A percentile compares a stretch with the other conserved stretches of the same genome.
These are phyloP conservation scores for Blera fallax DNA, from an alignment of 2,888 invertebrate genomes.

Conservation along the genomic window DNA sequence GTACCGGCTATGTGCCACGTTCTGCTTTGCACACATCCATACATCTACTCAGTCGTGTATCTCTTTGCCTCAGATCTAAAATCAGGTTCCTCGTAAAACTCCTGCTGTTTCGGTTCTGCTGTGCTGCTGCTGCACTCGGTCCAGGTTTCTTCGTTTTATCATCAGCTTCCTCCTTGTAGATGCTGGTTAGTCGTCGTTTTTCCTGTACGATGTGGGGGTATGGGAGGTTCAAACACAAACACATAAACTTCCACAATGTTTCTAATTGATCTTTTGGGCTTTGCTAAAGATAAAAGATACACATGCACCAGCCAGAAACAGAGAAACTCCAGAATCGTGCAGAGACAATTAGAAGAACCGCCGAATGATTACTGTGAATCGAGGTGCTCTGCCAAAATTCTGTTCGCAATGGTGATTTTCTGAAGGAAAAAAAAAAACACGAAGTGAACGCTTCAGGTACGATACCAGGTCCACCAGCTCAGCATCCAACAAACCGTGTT, in stretches of 20 bases:
- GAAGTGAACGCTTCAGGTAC: constrained; percentile 40
- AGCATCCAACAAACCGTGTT: constrained; percentile 29
- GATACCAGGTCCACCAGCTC: not conserved
- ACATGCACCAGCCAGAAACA: constrained; percentile 17
- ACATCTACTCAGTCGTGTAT: constrained; percentile 25
- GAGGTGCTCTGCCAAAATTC: constrained; percentile 42
- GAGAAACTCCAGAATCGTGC: constrained; percentile 34
- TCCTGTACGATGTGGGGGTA: not conserved
- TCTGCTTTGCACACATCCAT: constrained; percentile 19
- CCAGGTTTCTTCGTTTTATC: constrained; percentile 23
- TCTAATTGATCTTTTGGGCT: constrained; percentile 43
- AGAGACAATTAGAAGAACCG: constrained; percentile 46
- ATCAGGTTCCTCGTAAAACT: constrained; percentile 47
- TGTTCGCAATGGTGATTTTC: constrained; percentile 4
- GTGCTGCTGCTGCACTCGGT: constrained; percentile 6
- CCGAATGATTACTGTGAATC: constrained; percentile 43
- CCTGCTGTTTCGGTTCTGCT: constrained; percentile 24
- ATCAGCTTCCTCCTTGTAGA: constrained; percentile 19
- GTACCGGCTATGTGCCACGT: constrained; percentile 38
- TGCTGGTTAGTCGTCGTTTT: constrained; percentile 36
- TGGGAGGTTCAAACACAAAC: not conserved
- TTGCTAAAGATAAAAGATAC: constrained; percentile 28
- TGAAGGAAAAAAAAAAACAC: not conserved
- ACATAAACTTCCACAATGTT: constrained; percentile 3
- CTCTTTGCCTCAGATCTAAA: constrained; percentile 32